Base-by-base conservation (phyloP, 1,140 invertebrate species). In the Triops cancriformis region DNA sequence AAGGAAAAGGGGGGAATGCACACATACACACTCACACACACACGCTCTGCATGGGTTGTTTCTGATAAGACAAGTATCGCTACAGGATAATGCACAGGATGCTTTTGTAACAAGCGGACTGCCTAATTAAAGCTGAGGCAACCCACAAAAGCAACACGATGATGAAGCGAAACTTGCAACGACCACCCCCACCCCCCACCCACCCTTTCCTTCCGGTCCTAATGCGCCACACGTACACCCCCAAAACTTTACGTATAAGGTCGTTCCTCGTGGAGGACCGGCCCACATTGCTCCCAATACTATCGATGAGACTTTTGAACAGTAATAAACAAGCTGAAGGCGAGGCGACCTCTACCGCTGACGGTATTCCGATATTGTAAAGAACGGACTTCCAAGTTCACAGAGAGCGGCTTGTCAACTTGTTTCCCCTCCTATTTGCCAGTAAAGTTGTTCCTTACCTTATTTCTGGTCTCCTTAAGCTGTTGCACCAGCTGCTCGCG, bases 401-500 rank as follows among this genome's bases (percentile, higher is more conserved):
- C 31, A 2, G 31, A 37, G 31, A 4, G 7, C 31, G 31, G 31
- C 31, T 37, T 37, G 31, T 37, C 31, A 37, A 37, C 31, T 7
- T 37, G 31, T 37, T 37, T 37, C 31, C 2, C 2, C 31, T 37
- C 31, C 31, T 7, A 37, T 7, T 37, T 7, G 31, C 31, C 31
- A 7, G 31, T 37, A 37, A 37, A 37, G 51, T 64, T 64, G 51
- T 64, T n/a, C 51, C 51, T 64, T 64, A 64, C 51, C 51, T 64
- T 64, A 64, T 64, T 64, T 23, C 51, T 64, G 51, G 73, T 26
- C 72, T 85, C 85, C 75, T 88, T 86, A 80, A 87, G 88, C 82
- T 93, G 91, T 23, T 89, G 87, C 37, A 92, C 81, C 73, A 94
- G 85, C 83, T 92, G 91, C 81, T 94, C 92, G 79, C 92, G 86